A percentile compares a stretch with the other conserved stretches of the same genome.
phyloP scores from a whole-genome alignment of 2,888 invertebrate species.

The Oscheius onirici region DNA sequence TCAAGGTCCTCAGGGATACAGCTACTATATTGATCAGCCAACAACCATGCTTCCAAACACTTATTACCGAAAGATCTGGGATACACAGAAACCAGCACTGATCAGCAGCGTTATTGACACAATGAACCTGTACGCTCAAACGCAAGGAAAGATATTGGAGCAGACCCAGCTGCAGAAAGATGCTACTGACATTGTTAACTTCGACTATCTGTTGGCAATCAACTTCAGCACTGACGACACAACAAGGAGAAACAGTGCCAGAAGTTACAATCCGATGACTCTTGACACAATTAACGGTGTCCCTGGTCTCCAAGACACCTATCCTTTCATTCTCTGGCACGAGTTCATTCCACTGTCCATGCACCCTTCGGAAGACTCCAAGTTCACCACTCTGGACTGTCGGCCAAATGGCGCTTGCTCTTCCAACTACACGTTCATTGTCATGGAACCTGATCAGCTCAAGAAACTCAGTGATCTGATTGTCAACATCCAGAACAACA shows the following conservation, averaged over 20 bases:
- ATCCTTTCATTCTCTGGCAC: slow-evolving; percentile 39
- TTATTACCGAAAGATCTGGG: slow-evolving; percentile 57
- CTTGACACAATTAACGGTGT: too few species aligned
- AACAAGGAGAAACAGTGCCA: slow-evolving; percentile 53
- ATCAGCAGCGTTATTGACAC: slow-evolving; percentile 27
- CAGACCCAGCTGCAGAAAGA: slow-evolving; percentile 41
- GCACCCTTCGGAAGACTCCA: not conserved
- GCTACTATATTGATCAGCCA: slow-evolving; percentile 38
- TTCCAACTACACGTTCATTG: slow-evolving; percentile 35
- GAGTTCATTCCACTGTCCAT: slow-evolving; percentile 37
- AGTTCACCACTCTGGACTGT: not conserved
- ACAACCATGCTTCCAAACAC: slow-evolving; percentile 50
- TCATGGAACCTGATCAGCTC: slow-evolving; percentile 43
- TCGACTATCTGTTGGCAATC: slow-evolving; percentile 60
- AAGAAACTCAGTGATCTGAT: slow-evolving; percentile 2
- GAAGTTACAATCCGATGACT: slow-evolving; percentile 57
- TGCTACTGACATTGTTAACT: slow-evolving; percentile 50
- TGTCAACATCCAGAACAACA: not conserved
- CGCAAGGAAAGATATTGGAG: slow-evolving; percentile 41
- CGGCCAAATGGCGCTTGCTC: too few species aligned
- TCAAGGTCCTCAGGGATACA: slow-evolving; percentile 44
- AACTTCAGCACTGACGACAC: slow-evolving; percentile 54
- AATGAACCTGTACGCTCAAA: slow-evolving; percentile 45
- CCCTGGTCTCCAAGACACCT: slow-evolving; percentile 24
- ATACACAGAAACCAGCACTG: slow-evolving; percentile 22